Evolutionary conservation across 2,113 vertebrate species (phyloP).

Genomic region (Zosterops pallidus): DNA sequence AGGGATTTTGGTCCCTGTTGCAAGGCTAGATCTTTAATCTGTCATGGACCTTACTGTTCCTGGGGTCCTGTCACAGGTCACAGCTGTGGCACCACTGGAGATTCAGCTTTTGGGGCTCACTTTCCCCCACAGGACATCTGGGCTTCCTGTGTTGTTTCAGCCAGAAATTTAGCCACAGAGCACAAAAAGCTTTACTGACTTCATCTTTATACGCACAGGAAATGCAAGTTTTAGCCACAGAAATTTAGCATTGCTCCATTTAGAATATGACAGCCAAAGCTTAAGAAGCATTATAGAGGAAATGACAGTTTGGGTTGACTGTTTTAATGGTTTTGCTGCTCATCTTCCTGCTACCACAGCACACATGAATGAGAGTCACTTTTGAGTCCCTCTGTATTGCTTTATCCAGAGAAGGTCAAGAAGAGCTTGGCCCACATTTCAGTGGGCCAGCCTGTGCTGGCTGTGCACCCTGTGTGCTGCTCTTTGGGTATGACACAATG

Average conservation of each 20-base stretch:
- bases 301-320: not conserved
- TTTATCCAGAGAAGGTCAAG: not conserved
- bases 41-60: not conserved
- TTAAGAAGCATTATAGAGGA: not conserved
- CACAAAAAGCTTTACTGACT: constrained; percentile 33
- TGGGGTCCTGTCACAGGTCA: not conserved
- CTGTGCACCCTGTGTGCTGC: not conserved
- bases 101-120: not conserved
- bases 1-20: not conserved
- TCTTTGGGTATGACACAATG: not conserved
- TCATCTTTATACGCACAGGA: constrained; percentile 16
- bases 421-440: not conserved
- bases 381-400: not conserved
- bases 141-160: not conserved
- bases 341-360: not conserved
- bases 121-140: not conserved
- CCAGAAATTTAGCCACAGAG: not conserved
- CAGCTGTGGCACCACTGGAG: not conserved
- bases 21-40: not conserved
- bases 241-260: not conserved
- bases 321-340: not conserved
- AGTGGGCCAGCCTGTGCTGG: constrained; percentile 1
- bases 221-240: not conserved
- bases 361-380: not conserved
- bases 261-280: constrained; percentile 1